These are phyloP conservation scores for Cuniculus paca DNA, from an alignment of 2,797 vertebrate species.

Conservation along the genomic window DNA sequence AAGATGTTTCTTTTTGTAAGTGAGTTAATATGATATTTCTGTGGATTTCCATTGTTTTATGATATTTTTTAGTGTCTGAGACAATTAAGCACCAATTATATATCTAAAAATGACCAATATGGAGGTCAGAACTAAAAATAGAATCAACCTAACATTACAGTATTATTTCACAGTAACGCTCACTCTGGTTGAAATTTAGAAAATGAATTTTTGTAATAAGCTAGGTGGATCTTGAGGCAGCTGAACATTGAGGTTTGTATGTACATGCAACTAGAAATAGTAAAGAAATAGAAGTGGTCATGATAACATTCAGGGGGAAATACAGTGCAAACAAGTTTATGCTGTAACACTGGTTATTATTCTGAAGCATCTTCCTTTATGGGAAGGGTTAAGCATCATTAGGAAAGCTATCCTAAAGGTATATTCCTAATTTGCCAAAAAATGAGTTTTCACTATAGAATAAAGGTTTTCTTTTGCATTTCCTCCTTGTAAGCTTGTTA, in stretches of 20 bases:
- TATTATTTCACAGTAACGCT: background rate
- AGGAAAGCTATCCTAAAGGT: background rate
- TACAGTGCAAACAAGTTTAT: background rate
- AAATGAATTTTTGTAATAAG: background rate
- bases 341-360: background rate
- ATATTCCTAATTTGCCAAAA: conserved; percentile 56
- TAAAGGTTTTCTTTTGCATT: conserved; percentile 32
- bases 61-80: background rate
- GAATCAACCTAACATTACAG: background rate
- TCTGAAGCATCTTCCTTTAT: background rate
- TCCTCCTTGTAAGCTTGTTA: conserved; percentile 57
- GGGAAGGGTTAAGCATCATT: conserved; percentile 34
- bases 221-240: background rate
- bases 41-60: background rate
- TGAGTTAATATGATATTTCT: conserved; percentile 25
- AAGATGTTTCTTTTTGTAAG: conserved; percentile 20
- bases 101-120: background rate
- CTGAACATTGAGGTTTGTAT: background rate
- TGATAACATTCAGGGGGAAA: background rate
- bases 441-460: conserved; percentile 50
- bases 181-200: background rate
- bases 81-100: conserved; percentile 44
- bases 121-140: background rate
- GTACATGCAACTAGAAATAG: background rate
- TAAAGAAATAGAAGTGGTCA: background rate